Evolutionary conservation across 2,888 invertebrate genomes (phyloP), one percentile per base, ranked within the genome.

Genomic region (Plebejus argus): DNA sequence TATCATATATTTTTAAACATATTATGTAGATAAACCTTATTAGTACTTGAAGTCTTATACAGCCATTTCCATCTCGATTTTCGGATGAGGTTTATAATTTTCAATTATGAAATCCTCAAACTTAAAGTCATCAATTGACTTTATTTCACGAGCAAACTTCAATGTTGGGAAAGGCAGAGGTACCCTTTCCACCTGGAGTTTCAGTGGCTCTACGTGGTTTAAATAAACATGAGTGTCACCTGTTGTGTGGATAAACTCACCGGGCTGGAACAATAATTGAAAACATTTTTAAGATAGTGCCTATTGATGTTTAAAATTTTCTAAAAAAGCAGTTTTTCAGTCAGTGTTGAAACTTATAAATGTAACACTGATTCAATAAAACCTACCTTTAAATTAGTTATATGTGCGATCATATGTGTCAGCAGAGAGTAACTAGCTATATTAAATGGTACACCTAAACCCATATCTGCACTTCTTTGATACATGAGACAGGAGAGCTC

Each of bases 381-480:
- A 86, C 83, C 84, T 86, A 97, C 97, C 95, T 98, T 96, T 71
- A 99, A 94, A 72, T 96, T 96, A n/a, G 98, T 98, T 28, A 99
- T 96, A 86, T 99, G 98, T 35, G 99, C 99, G 82, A 99, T 97
- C 98, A 99, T 99, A 84, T 97, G 97, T 3, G 99, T 99, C 3
- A 99, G 95, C 45, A 99, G 89, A 1, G 99, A 96, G 91, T 99
- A 99, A 83, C 99, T 99, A 76, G 99, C 99, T 83, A 99, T 98
- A 90, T 99, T 99, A 89, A 99, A 99, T 15, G 99, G 99, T 0
- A 99, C 99, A n/a, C 99, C 99, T 1, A 99, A 94, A 2, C 99
- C 99, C 97, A 99, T 98, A 88, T 99, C 99, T 8, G 98, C 99
- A 83, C 99, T 99, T 81, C 99, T 95, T 90, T 99, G 99, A 88